These are phyloP conservation scores for Pammene fasciana DNA, from an alignment of 2,888 invertebrate genomes.

Conservation along the genomic window DNA sequence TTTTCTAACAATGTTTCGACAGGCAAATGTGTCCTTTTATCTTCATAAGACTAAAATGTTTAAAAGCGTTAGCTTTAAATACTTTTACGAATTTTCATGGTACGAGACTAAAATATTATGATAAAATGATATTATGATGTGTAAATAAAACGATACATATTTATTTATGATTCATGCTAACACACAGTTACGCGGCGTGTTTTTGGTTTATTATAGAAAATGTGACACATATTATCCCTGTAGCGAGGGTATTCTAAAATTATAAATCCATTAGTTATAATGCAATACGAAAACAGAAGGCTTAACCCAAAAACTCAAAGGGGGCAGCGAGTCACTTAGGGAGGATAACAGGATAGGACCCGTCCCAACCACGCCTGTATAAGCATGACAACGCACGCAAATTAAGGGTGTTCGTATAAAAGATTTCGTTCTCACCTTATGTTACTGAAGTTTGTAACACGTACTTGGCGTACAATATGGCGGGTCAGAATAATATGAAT, in stretches of 20 bases:
- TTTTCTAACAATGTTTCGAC: no score
- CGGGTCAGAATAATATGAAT: slow-evolving; percentile 24
- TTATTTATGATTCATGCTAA: not conserved
- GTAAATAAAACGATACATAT: not conserved
- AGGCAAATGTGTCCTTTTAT: no score
- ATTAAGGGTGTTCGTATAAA: slow-evolving; percentile 28
- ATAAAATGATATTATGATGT: not conserved
- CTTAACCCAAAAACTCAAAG: slow-evolving; percentile 34
- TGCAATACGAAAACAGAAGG: slow-evolving; percentile 34
- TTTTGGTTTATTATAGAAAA: not conserved
- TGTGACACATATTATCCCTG: not conserved
- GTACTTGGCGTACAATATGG: not conserved
- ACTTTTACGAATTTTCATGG: no score
- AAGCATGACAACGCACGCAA: slow-evolving; percentile 36
- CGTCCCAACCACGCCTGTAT: slow-evolving; percentile 29
- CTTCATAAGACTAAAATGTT: no score
- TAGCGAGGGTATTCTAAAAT: slow-evolving; percentile 24
- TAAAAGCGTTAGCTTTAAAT: no score
- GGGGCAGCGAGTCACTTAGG: slow-evolving; percentile 35
- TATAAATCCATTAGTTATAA: slow-evolving; percentile 36
- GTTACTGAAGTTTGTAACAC: slow-evolving; percentile 18
- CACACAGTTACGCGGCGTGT: not conserved
- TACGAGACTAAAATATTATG: no score
- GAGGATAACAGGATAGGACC: slow-evolving; percentile 29
- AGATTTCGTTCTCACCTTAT: slow-evolving; percentile 32